phyloP scores from a whole-genome alignment of 1,140 invertebrate genomes.

The Lysiphlebus fabarum region DNA sequence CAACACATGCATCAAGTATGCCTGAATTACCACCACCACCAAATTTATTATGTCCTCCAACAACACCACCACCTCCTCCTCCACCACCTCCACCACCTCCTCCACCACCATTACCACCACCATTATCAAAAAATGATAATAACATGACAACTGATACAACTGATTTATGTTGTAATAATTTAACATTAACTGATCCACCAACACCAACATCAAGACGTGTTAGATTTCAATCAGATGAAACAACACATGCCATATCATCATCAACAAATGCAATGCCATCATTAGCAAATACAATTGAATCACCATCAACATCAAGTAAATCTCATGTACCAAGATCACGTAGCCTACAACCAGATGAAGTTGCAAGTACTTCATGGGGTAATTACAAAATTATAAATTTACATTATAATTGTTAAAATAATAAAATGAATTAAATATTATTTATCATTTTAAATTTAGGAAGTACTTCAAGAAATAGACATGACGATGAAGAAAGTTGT shows the following conservation, averaged over 20 bases:
- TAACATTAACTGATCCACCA: constrained; percentile 36
- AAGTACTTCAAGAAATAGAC: constrained; percentile 39
- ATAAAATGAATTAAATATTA: constrained; percentile 1
- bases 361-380: constrained; percentile 52
- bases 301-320: constrained; percentile 31
- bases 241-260: constrained; percentile 49
- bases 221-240: constrained; percentile 64
- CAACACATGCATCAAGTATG: constrained; percentile 64
- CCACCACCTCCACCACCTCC: constrained; percentile 32
- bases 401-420: no score
- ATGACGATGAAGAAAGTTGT: constrained; percentile 71
- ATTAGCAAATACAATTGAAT: constrained; percentile 38
- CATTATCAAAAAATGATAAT: constrained; percentile 12
- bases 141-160: constrained; percentile 32
- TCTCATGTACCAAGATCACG: constrained; percentile 45
- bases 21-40: constrained; percentile 58
- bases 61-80: constrained; percentile 35
- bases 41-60: constrained; percentile 32
- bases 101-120: constrained; percentile 22
- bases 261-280: constrained; percentile 48
- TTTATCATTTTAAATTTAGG: constrained; percentile 23
- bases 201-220: constrained; percentile 55
- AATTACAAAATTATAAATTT: constrained; percentile 10
- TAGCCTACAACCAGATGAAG: constrained; percentile 48
- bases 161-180: constrained; percentile 30